phyloP scores from a whole-genome alignment of 1,140 invertebrate genomes.

The Oedothorax gibbosus region DNA sequence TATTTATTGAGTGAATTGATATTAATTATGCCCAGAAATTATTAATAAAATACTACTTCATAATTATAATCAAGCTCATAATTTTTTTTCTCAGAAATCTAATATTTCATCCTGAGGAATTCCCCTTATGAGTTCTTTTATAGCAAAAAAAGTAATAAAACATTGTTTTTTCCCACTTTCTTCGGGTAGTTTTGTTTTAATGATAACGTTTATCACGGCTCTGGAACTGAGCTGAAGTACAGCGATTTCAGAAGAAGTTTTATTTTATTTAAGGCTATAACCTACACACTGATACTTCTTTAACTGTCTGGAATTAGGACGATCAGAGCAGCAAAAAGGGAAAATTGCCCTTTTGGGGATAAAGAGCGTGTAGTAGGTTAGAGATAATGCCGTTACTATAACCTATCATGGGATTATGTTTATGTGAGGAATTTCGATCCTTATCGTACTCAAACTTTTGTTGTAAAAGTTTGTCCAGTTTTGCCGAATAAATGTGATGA shows the following conservation, averaged over 20 bases:
- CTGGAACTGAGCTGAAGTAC: constrained; percentile 1
- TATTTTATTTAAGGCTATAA: constrained; percentile 17
- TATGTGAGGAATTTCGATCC: constrained; percentile 17
- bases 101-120: neutral
- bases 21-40: too few species aligned
- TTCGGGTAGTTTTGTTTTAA: constrained; percentile 22
- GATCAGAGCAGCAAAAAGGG: neutral
- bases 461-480: too few species aligned
- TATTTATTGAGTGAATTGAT: too few species aligned
- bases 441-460: neutral
- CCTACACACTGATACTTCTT: constrained; percentile 12
- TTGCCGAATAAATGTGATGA: too few species aligned
- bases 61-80: too few species aligned
- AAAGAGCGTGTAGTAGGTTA: neutral
- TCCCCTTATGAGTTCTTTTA: neutral
- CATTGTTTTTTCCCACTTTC: neutral
- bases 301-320: constrained; percentile 2
- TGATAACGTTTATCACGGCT: constrained; percentile 11
- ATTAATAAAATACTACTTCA: too few species aligned
- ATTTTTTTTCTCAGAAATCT: too few species aligned
- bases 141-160: neutral
- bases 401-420: constrained; percentile 2
- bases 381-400: neutral
- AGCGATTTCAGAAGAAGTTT: neutral
- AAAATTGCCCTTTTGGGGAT: neutral